These are phyloP conservation scores for Saccopteryx bilineata DNA, from an alignment of 2,113 vertebrate species.

Conservation along the genomic window DNA sequence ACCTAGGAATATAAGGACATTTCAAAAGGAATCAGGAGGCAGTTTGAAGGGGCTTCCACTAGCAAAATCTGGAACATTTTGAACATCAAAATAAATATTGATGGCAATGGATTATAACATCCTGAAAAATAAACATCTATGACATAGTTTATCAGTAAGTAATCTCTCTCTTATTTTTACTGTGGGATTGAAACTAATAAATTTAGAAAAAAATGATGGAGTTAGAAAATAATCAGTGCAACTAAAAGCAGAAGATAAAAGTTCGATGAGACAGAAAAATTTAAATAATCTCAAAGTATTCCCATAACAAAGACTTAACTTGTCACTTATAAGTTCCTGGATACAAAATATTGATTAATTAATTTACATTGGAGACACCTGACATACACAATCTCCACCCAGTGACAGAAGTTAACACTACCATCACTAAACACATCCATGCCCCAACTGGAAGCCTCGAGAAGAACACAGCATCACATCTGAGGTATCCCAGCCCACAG, in stretches of 20 bases:
- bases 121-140: constrained; percentile 5
- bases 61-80: not conserved
- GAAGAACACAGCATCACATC: not conserved
- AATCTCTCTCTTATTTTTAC: not conserved
- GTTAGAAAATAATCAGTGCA: constrained; percentile 19
- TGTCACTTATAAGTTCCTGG: constrained; percentile 30
- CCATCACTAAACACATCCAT: not conserved
- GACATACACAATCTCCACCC: not conserved
- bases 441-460: not conserved
- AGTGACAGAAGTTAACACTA: not conserved
- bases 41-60: not conserved
- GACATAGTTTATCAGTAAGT: not conserved
- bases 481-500: not conserved
- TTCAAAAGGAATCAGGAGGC: not conserved
- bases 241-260: constrained; percentile 3
- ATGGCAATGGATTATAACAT: not conserved
- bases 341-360: constrained; percentile 29
- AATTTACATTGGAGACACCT: constrained; percentile 11
- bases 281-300: constrained; percentile 42
- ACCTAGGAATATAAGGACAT: not conserved
- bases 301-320: not conserved
- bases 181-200: constrained; percentile 46
- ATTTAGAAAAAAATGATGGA: not conserved
- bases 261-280: not conserved
- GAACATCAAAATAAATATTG: constrained; percentile 18